Evolutionary conservation across 2,797 vertebrate genomes (phyloP).

Genomic region (Mormyrops boulengeri): DNA sequence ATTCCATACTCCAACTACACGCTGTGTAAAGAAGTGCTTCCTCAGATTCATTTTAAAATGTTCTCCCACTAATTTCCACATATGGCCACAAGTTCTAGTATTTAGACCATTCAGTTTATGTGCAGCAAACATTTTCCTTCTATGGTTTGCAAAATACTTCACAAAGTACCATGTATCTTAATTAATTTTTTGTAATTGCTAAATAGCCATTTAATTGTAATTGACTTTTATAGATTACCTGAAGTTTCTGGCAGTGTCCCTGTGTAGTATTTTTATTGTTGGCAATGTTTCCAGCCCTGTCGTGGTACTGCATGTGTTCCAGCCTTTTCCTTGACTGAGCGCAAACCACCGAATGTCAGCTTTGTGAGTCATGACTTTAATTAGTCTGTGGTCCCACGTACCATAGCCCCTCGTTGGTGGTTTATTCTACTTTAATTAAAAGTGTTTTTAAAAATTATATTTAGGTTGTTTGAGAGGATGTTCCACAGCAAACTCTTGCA

Average conservation of each 20-base stretch:
- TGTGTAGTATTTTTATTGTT: neutral
- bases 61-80: neutral
- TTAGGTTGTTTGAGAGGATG: neutral
- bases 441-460: neutral
- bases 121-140: neutral
- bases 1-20: neutral
- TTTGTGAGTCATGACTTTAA: conserved; percentile 1
- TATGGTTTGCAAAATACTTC: neutral
- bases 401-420: neutral
- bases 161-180: neutral
- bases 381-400: neutral
- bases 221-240: neutral
- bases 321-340: neutral
- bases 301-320: neutral
- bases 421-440: neutral
- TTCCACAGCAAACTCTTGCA: neutral
- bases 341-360: neutral
- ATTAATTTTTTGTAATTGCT: neutral
- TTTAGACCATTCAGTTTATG: neutral
- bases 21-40: neutral
- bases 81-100: neutral
- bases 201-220: neutral
- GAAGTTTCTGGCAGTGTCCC: neutral
- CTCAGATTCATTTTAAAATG: neutral
- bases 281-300: neutral